Evolutionary conservation across 1,140 invertebrate genomes (phyloP), one percentile per base, ranked within the genome.

Genomic region (Neotoxoptera formosana): DNA sequence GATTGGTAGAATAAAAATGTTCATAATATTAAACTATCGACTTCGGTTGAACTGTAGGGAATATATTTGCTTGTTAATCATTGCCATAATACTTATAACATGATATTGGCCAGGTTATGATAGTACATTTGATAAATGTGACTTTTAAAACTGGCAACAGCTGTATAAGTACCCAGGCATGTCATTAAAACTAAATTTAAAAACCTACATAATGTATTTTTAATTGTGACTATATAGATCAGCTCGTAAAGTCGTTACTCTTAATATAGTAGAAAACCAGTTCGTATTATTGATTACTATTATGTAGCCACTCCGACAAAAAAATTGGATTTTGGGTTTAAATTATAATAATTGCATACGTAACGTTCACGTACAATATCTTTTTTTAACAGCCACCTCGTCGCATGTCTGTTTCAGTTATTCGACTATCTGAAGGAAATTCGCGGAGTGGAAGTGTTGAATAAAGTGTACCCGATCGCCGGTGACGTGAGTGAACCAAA

Each of bases 401-500:
- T 7, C 21, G 20, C 93, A 47, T 48, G 94, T 94, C 93, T 94
- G 93, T 93, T 93, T 96, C 96, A 98, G 97, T 95, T 98, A 7
- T 98, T 98, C 95, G 97, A 98, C 94, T 96, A 96, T 94, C 95
- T 98, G 0, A 97, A 97, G 94, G 94, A 96, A 94, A 86, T 96
- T 93, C 95, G 96, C 36, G 96, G 96, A 2, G 95, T 96, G 20
- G 94, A 96, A 11, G 94, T 95, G n/a, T 95, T 97, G 56, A 94
- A 96, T 92, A 97, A 98, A 95, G 96, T 99, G 91, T 95, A 96
- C 36, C 95, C 97, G 4, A 96, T 99, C 2, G 95, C 95, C 67
- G 98, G 98, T 1, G 98, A 99, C 95, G 97, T 98, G 2, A 95
- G 96, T 14, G 94, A 96, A 56, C 96, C 96, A 0, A 97, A 97